These are phyloP conservation scores for Orbicella faveolata DNA, from an alignment of 64 coral and sea anemone genomes.

Conservation along the genomic window DNA sequence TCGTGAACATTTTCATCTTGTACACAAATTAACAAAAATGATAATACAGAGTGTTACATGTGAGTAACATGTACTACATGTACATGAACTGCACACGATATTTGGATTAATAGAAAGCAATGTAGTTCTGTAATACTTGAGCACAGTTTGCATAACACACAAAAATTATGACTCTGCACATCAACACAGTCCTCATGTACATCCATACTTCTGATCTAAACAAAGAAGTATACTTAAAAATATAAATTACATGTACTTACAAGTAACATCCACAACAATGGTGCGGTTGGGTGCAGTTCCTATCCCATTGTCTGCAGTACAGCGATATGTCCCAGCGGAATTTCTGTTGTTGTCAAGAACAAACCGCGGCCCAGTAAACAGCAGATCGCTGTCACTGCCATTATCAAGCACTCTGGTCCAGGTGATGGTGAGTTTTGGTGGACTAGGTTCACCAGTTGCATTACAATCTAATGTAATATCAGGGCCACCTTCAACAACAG, in stretches of 20 bases:
- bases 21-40: no score
- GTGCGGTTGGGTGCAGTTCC: not conserved
- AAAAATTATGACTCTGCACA: no score
- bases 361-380: not conserved
- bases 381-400: not conserved
- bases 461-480: not conserved
- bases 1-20: no score
- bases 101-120: no score
- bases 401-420: constrained; percentile 27
- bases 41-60: no score
- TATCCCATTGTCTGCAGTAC: constrained; percentile 12
- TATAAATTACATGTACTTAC: not conserved
- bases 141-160: no score
- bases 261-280: not conserved
- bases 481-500: not conserved
- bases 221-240: no score
- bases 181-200: no score
- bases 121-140: no score
- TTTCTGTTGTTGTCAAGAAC: not conserved
- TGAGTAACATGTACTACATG: no score
- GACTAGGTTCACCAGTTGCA: constrained; percentile 4
- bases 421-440: constrained; percentile 19
- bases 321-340: constrained; percentile 14
- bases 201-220: no score
- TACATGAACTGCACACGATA: no score